Evolutionary conservation across 1,140 invertebrate species (phyloP).

Genomic region (Bombus pyrosoma): DNA sequence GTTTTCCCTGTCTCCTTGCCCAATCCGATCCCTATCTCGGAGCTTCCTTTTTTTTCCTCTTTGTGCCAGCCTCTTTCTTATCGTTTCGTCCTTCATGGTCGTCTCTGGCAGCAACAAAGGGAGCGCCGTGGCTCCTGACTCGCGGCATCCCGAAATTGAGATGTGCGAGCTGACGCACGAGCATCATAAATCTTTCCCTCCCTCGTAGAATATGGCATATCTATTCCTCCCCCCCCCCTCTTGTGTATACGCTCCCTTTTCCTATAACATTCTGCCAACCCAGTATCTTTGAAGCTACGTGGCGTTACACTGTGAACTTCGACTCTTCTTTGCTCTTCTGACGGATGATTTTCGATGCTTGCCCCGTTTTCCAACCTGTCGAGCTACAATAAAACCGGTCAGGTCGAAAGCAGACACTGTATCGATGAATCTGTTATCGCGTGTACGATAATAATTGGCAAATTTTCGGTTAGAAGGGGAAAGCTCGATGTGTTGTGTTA

Average conservation of each 20-base stretch:
- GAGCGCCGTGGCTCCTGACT: constrained; percentile 50
- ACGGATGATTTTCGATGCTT: constrained; percentile 19
- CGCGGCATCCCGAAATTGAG: constrained; percentile 69
- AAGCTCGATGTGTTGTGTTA: not conserved
- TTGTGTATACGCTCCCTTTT: constrained; percentile 18
- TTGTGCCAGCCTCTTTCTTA: constrained; percentile 43
- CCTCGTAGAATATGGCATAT: constrained; percentile 55
- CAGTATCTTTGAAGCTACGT: constrained; percentile 27
- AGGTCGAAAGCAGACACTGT: not conserved
- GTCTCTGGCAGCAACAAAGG: constrained; percentile 55
- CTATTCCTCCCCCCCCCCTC: constrained; percentile 50
- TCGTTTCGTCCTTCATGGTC: constrained; percentile 43
- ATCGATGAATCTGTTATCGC: not conserved
- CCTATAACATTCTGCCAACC: constrained; percentile 28
- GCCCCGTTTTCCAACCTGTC: not conserved
- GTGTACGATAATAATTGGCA: no score
- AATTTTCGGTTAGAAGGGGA: no score
- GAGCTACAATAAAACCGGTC: not conserved
- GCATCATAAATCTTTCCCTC: constrained; percentile 69
- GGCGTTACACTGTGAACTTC: not conserved
- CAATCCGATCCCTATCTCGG: constrained; percentile 47
- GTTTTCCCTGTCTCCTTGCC: constrained; percentile 35
- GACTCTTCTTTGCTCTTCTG: constrained; percentile 7
- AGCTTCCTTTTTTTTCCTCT: constrained; percentile 5
- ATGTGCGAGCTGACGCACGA: constrained; percentile 67